A percentile compares a stretch with the other conserved stretches of the same genome.
Conservation (phyloP, 2,797 vertebrate genomes). For the Brachyrhaphis roseni region DNA sequence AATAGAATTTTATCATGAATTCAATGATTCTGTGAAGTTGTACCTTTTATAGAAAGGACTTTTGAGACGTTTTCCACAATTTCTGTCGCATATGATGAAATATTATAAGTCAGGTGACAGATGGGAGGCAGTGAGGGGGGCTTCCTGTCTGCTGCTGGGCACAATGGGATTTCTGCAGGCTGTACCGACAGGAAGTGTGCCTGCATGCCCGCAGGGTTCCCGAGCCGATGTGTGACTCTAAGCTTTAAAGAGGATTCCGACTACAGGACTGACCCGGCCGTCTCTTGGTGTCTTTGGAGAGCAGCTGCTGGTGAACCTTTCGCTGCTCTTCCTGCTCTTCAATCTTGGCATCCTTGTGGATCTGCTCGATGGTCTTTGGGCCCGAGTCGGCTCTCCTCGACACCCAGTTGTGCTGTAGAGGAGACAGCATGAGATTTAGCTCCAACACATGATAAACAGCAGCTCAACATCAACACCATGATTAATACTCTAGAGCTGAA, state of each 20-base stretch:
- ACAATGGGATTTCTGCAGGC: conserved; percentile 60
- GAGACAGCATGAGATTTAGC: neutral
- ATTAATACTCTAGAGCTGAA: neutral
- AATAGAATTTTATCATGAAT: neutral
- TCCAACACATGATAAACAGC: neutral
- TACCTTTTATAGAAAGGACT: neutral
- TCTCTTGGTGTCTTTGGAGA: conserved; percentile 94
- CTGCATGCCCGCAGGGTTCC: conserved; percentile 50
- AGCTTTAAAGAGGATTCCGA: conserved; percentile 74
- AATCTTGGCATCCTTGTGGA: conserved; percentile 98
- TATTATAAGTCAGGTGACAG: conserved; percentile 37
- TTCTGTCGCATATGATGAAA: conserved; percentile 15
- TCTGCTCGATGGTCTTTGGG: conserved; percentile 98
- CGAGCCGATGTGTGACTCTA: conserved; percentile 49
- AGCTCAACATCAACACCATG: neutral
- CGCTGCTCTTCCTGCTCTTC: conserved; percentile 98
- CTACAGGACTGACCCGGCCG: conserved; percentile 85
- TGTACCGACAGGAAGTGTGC: conserved; percentile 54
- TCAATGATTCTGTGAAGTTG: neutral
- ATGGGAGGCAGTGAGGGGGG: conserved; percentile 21
- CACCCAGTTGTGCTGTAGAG: conserved; percentile 92
- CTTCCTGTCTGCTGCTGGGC: conserved; percentile 54
- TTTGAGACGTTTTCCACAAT: neutral
- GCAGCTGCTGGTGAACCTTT: conserved; percentile 94
- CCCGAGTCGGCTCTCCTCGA: conserved; percentile 95